Base-by-base conservation (phyloP, 2,113 vertebrate genomes). In the Vulpes vulpes region DNA sequence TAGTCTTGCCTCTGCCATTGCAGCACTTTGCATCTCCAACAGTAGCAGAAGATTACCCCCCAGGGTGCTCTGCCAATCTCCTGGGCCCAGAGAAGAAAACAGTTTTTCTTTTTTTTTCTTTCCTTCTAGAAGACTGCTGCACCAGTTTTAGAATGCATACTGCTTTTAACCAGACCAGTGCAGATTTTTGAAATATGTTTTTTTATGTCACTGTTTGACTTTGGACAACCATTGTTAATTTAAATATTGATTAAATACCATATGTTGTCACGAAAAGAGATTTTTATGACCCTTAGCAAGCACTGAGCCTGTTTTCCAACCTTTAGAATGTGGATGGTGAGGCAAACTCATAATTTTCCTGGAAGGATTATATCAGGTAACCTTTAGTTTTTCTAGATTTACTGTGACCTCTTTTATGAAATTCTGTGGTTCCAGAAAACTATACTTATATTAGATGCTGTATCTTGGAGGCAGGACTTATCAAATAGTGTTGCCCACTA, bases 1-100 rank as follows among this genome's bases (percentile, higher is more conserved):
- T 30, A 38, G 83, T 96, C 67, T 96, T 81, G 91, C 67, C 62
- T 98, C 67, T 92, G 17, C 87, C 96, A 59, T 60, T 71, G 90
- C 23, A 96, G n/a, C 10, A 51, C 57, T 95, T 94, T 95, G 69
- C 20, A 92, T 55, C 95, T 55, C 90, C 95, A 86, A 81, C 79
- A 82, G 53, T 65, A 81, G 55, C 25, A 0, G 0, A 53, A 65
- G 64, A 69, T 91, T 78, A 84, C 22, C 78, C 38, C 43, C 16
- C 76, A 32, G 67, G 53, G 53, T 10, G 76, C 30, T 67, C 87
- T 97, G 91, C 32, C 32, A 35, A 19, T 23, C 96, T 89, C 74
- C 30, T 35, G 20, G 73, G 94, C 51, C 78, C 0, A 0, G 43
- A 89, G 38, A 67, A 88, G 6, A 27, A 51, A 65, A 57, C 23